phyloP scores from a whole-genome alignment of 92 coral and sea anemone species.

The Isaurus tuberculatus region DNA sequence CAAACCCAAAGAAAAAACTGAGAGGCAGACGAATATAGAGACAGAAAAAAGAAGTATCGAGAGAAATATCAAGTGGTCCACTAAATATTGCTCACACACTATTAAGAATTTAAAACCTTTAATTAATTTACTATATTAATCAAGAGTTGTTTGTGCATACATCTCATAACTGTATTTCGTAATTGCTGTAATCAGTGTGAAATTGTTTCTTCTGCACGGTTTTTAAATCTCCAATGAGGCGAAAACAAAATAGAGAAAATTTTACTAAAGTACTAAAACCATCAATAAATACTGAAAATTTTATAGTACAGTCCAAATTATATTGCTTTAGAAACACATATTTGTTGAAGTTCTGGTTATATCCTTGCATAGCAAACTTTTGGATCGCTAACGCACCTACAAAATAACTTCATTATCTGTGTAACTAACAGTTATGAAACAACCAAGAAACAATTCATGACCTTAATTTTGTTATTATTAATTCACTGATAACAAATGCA shows the following conservation, averaged over 20 bases:
- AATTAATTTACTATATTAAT: neutral
- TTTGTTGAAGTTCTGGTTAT: neutral
- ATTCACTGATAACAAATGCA: too few species aligned
- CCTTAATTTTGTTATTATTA: too few species aligned
- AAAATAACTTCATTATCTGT: neutral
- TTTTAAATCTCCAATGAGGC: neutral
- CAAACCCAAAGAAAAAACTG: neutral
- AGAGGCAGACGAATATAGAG: neutral
- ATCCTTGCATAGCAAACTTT: neutral
- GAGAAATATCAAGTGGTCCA: neutral
- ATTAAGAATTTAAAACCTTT: neutral
- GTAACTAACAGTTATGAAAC: neutral
- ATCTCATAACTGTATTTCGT: neutral
- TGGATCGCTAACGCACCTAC: neutral
- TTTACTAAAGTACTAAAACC: neutral
- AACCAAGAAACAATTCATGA: too few species aligned
- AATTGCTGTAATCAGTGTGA: neutral
- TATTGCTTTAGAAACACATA: neutral
- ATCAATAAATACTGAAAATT: neutral
- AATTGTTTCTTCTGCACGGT: neutral
- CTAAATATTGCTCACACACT: neutral
- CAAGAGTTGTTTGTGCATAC: slow-evolving; percentile 4
- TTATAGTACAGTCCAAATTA: neutral
- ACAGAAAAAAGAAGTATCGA: neutral
- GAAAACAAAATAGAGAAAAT: neutral